A percentile compares a stretch with the other conserved stretches of the same genome.
Conservation (phyloP, 1,140 invertebrate species). For the Drosophila rufa region DNA sequence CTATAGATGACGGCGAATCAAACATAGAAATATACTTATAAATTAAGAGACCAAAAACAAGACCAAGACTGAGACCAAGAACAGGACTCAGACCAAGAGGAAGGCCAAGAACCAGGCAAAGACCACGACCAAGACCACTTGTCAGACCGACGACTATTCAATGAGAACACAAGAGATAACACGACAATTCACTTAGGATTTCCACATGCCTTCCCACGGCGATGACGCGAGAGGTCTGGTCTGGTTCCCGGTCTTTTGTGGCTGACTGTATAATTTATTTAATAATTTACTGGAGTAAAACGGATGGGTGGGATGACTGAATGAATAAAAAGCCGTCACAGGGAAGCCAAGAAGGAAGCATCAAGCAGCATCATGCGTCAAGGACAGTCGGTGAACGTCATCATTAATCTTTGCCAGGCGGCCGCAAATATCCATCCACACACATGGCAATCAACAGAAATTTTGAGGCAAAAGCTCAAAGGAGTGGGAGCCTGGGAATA, state of each 20-base stretch:
- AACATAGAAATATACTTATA: constrained; percentile 1
- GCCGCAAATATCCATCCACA: constrained; percentile 22
- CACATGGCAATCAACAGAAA: constrained; percentile 28
- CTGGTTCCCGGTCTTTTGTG: constrained; percentile 12
- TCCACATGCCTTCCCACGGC: constrained; percentile 1
- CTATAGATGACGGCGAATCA: not conserved
- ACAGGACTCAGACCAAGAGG: not conserved
- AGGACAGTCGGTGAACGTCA: constrained; percentile 35
- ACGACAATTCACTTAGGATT: constrained; percentile 39
- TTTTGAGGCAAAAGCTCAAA: not conserved
- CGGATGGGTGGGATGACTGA: not conserved
- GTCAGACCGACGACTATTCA: constrained; percentile 14
- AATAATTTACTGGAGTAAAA: constrained; percentile 52
- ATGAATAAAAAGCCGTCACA: constrained; percentile 12
- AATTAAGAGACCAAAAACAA: not conserved
- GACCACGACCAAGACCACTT: constrained; percentile 3
- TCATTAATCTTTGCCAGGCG: constrained; percentile 62
- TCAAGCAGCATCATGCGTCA: constrained; percentile 24
- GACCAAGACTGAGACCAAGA: no score
- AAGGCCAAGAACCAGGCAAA: no score
- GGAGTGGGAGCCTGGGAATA: not conserved
- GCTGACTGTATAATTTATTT: constrained; percentile 67
- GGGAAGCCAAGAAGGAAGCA: constrained; percentile 7
- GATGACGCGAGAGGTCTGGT: constrained; percentile 16
- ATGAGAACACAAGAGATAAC: constrained; percentile 11